Evolutionary conservation across 2,113 vertebrate genomes (phyloP).

Genomic region (Podilymbus podiceps): DNA sequence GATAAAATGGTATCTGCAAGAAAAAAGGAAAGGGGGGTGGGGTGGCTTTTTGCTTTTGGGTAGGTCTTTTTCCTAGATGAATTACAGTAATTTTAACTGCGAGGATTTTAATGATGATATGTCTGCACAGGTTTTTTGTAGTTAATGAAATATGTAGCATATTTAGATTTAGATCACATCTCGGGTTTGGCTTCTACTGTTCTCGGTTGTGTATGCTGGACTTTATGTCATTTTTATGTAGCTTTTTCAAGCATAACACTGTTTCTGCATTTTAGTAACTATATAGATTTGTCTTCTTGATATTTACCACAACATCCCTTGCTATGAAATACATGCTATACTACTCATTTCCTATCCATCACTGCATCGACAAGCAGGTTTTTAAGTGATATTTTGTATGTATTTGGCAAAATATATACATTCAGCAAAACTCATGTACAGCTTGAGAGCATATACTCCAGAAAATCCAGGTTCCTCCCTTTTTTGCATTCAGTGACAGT

Average conservation of each 20-base stretch:
- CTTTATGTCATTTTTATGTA: not conserved
- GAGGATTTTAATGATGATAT: not conserved
- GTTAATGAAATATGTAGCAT: constrained; percentile 1
- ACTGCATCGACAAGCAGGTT: not conserved
- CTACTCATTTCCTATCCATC: not conserved
- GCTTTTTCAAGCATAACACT: not conserved
- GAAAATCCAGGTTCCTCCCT: not conserved
- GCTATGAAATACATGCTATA: not conserved
- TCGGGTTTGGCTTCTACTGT: not conserved
- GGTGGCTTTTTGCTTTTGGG: not conserved
- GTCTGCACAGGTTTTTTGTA: not conserved
- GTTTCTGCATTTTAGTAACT: not conserved
- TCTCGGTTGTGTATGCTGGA: not conserved
- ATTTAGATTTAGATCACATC: constrained; percentile 6
- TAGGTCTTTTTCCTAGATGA: not conserved
- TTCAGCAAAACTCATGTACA: not conserved
- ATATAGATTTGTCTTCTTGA: not conserved
- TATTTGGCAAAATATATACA: not conserved
- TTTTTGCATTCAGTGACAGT: not conserved
- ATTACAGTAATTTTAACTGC: not conserved
- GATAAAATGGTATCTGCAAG: not conserved
- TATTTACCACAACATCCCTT: not conserved
- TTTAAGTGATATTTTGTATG: not conserved
- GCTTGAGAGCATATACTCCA: not conserved
- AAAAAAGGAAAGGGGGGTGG: too few relatives aligned